Evolutionary conservation across 30 jellyfish, hydroid and myxozoan species (phyloP).

Genomic region (Cassiopea andromeda): DNA sequence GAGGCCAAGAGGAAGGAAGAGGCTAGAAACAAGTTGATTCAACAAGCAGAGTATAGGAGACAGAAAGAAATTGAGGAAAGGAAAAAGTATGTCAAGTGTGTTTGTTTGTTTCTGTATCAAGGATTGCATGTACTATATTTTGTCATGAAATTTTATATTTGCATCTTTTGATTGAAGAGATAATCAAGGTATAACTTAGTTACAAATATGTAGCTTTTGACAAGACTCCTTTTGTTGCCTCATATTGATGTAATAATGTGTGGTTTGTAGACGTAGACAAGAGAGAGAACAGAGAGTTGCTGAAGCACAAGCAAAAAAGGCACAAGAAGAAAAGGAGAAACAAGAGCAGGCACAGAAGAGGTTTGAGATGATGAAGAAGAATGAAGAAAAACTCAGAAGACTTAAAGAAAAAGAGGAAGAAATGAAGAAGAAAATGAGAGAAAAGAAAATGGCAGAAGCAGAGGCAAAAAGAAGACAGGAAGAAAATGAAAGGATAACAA

Average conservation of each 20-base stretch:
- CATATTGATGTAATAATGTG: too few relatives aligned
- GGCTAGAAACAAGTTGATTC: constrained; percentile 51
- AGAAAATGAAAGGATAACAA: constrained; percentile 70
- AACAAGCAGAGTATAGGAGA: constrained; percentile 67
- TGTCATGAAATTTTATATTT: too few relatives aligned
- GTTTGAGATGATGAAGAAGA: constrained; percentile 46
- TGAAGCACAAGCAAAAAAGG: constrained; percentile 73
- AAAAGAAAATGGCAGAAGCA: constrained; percentile 87
- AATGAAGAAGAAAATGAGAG: constrained; percentile 76
- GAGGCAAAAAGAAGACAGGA: constrained; percentile 86
- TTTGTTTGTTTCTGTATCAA: background rate
- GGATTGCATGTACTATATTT: background rate
- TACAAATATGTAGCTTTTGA: too few relatives aligned
- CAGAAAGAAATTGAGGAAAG: constrained; percentile 72
- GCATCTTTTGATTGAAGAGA: too few relatives aligned
- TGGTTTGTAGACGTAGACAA: constrained; percentile 73
- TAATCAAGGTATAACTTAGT: too few relatives aligned
- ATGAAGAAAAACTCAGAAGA: constrained; percentile 71
- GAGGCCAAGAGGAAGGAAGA: constrained; percentile 59
- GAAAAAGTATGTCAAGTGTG: constrained; percentile 46
- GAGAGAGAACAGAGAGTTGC: constrained; percentile 92
- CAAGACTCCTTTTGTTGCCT: too few relatives aligned
- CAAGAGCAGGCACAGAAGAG: constrained; percentile 38
- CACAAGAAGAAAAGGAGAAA: constrained; percentile 81
- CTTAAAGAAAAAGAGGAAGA: constrained; percentile 83